Base-by-base conservation (phyloP, 2,113 vertebrate genomes). In the Oncorhynchus tshawytscha region DNA sequence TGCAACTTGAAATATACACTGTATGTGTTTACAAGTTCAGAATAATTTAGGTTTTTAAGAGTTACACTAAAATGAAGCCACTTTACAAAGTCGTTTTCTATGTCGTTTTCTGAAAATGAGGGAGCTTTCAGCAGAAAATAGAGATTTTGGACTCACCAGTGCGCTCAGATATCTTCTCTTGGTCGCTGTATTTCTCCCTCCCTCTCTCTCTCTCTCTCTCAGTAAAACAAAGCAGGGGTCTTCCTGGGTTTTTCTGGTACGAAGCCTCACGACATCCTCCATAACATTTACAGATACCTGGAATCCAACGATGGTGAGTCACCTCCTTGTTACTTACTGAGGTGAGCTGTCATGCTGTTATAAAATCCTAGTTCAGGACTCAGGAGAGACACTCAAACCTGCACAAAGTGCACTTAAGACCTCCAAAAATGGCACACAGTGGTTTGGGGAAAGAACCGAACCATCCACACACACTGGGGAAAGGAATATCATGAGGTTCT, bases 231-330 rank as follows among this genome's bases (percentile, higher is more conserved):
- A 45, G 39, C 39, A 9, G 39, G 39, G 84, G 84, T 92, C 93
- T 93, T 94, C 84, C 93, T 94, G 95, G 96, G 95, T 93, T 95
- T 97, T 96, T 97, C 95, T 95, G 93, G 93, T 95, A 93, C 93
- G 83, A 92, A 84, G 90, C 91, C 90, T 94, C 78, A 70, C 85
- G 88, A 84, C 89, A 81, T 91, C 77, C 78, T 92, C 64, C 7
- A 84, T 86, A 82, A 90, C 90, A 91, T 88, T 84, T 87, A 87
- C 75, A 79, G 76, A 81, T 72, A 89, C 86, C 89, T 93, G 86
- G 60, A 86, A 87, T 77, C 1, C 66, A 2, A 73, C 31, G 27
- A 59, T 1, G 13, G 12, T 54, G 51, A 54, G 51, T 16, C 51
- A 16, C 51, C 3, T 18, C 1, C 51, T 54, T 45, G 39, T 45